These are phyloP conservation scores for Argopecten irradians DNA, from an alignment of 1,140 invertebrate genomes.

Conservation along the genomic window DNA sequence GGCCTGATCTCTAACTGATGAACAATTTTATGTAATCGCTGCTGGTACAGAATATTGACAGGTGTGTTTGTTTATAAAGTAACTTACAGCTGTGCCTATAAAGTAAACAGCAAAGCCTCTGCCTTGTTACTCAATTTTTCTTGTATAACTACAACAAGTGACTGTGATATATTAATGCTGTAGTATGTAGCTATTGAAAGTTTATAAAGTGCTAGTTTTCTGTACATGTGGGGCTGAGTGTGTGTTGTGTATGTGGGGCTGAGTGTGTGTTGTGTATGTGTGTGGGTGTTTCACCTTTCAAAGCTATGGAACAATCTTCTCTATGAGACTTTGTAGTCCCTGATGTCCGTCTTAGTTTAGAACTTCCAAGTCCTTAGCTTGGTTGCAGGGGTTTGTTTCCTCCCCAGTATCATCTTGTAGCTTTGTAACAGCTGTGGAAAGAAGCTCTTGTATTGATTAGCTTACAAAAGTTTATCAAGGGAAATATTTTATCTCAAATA, in stretches of 20 bases:
- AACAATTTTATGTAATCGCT: not conserved
- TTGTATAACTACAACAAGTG: not conserved
- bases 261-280: not conserved
- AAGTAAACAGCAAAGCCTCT: not conserved
- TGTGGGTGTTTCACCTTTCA: not conserved
- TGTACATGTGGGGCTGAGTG: no score
- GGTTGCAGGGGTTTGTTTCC: no score
- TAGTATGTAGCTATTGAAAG: not conserved
- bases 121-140: not conserved
- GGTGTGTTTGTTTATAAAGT: not conserved
- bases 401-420: not conserved
- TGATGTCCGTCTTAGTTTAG: not conserved
- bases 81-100: not conserved
- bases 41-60: not conserved
- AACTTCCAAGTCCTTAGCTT: no score
- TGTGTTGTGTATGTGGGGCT: no score
- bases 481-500: conserved; percentile 1
- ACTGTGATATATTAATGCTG: not conserved
- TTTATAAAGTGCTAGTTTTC: not conserved
- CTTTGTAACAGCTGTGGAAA: not conserved
- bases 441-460: not conserved
- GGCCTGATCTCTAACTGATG: no score
- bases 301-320: not conserved
- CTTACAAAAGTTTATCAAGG: not conserved
- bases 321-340: not conserved